phyloP scores from a whole-genome alignment of 1,140 invertebrate species.

The Rhyacophila brunnea region DNA sequence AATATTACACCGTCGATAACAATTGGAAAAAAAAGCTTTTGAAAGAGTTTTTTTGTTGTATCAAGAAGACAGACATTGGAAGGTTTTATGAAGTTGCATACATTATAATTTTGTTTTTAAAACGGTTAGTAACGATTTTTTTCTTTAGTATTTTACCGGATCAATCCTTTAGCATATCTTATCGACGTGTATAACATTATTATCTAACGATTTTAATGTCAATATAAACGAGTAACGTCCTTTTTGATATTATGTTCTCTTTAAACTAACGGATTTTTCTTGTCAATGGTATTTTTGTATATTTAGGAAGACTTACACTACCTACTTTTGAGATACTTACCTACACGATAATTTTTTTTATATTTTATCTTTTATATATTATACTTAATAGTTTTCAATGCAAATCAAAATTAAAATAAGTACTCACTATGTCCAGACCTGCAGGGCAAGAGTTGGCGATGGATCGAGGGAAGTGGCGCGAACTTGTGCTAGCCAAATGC shows the following conservation, averaged over 20 bases:
- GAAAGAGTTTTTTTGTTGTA: constrained; percentile 24
- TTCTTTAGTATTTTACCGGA: constrained; percentile 13
- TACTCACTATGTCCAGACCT: too few species aligned
- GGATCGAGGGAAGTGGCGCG: too few species aligned
- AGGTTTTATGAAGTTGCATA: constrained; percentile 29
- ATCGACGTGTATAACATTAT: constrained; percentile 16
- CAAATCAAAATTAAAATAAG: too few species aligned
- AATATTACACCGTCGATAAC: constrained; percentile 30
- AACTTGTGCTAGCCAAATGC: too few species aligned
- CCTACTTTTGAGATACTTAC: too few species aligned
- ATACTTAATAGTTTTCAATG: too few species aligned
- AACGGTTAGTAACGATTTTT: constrained; percentile 35
- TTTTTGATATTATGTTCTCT: constrained; percentile 7
- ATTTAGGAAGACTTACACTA: too few species aligned
- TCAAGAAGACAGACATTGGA: constrained; percentile 22
- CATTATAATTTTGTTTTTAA: constrained; percentile 27
- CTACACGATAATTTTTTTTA: too few species aligned
- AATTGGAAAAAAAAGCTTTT: constrained; percentile 33
- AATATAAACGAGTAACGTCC: constrained; percentile 3
- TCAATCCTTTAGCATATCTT: constrained; percentile 24
- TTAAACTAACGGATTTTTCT: constrained; percentile 6
- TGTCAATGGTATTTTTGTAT: too few species aligned
- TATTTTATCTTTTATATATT: too few species aligned
- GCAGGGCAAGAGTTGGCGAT: too few species aligned
- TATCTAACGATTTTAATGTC: background rate